Conservation (phyloP, 2,113 vertebrate species). For the Dasypus novemcinctus region DNA sequence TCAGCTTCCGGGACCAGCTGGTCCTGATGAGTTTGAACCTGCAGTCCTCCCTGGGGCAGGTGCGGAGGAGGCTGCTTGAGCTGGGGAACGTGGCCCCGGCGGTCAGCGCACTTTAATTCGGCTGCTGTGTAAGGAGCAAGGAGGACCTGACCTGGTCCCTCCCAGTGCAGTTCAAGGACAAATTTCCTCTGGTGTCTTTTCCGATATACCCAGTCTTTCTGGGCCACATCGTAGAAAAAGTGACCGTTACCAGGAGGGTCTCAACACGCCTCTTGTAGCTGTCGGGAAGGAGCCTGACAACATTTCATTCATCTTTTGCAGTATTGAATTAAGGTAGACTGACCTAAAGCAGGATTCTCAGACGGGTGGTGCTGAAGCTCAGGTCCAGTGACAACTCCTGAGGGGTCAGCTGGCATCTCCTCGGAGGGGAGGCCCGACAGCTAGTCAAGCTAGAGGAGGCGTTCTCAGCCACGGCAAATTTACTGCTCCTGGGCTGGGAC, state of each 20-base stretch:
- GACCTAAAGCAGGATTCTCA: too few relatives aligned
- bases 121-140: not conserved
- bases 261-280: not conserved
- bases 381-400: too few relatives aligned
- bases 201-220: not conserved
- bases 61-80: not conserved
- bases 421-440: too few relatives aligned
- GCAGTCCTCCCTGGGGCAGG: not conserved
- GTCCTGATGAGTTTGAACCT: not conserved
- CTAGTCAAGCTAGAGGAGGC: not conserved
- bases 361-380: too few relatives aligned
- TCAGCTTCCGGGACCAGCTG: too few relatives aligned
- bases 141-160: not conserved
- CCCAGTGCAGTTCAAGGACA: not conserved
- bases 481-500: not conserved
- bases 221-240: not conserved
- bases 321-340: too few relatives aligned
- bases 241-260: too few relatives aligned
- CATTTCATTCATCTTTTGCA: too few relatives aligned
- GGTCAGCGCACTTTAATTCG: not conserved
- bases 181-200: not conserved
- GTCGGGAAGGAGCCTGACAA: too few relatives aligned
- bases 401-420: too few relatives aligned
- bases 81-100: too few relatives aligned
- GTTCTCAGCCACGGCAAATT: not conserved